Evolutionary conservation across 2,797 vertebrate species (phyloP).

Genomic region (Lacerta bilineata): DNA sequence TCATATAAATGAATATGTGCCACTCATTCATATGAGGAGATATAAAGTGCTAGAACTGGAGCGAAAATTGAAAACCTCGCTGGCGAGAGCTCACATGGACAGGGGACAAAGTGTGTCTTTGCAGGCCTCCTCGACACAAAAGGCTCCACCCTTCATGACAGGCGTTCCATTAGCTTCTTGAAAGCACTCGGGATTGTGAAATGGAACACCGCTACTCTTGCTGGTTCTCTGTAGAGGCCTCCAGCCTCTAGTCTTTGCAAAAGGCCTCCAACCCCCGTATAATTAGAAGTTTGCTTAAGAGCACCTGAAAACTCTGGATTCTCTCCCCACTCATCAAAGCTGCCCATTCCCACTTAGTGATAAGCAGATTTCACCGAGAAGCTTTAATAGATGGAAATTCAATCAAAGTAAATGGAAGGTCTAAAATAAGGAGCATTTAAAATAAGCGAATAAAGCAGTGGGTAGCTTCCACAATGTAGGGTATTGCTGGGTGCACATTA

Average conservation of each 20-base stretch:
- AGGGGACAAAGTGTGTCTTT: not conserved
- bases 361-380: conserved; percentile 40
- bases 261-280: not conserved
- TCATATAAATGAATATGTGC: not conserved
- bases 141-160: not conserved
- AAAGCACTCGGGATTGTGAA: not conserved
- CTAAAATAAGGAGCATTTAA: conserved; percentile 45
- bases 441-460: conserved; percentile 39
- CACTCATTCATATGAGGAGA: not conserved
- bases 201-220: not conserved
- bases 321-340: conserved; percentile 37
- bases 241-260: not conserved
- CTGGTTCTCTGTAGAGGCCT: not conserved
- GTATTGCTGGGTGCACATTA: conserved; percentile 30
- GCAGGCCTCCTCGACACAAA: not conserved
- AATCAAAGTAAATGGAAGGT: conserved; percentile 31
- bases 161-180: not conserved
- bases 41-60: not conserved
- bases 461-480: conserved; percentile 34
- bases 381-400: conserved; percentile 28
- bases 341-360: conserved; percentile 40
- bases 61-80: not conserved
- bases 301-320: conserved; percentile 23
- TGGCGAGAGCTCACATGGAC: not conserved
- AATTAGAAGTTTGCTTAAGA: not conserved